Conservation (phyloP, 2,797 vertebrate genomes). For the Chiroxiphia lanceolata region DNA sequence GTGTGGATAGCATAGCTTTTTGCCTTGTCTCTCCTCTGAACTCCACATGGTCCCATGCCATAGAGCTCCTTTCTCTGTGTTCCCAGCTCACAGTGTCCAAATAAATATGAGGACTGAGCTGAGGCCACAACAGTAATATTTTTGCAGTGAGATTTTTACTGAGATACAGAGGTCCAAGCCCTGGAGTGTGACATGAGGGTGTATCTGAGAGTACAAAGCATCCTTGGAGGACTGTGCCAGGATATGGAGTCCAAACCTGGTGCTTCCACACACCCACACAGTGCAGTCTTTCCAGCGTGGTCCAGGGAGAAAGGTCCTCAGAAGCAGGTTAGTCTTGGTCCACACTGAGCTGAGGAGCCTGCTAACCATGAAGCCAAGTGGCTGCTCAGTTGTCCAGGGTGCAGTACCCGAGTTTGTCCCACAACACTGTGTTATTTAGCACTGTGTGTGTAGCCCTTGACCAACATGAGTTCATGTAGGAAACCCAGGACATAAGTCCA, state of each 20-base stretch:
- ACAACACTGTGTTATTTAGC: not conserved
- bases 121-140: not conserved
- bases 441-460: not conserved
- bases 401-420: not conserved
- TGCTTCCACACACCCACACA: fast-evolving
- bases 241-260: not conserved
- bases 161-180: not conserved
- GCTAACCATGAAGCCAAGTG: not conserved
- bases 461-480: not conserved
- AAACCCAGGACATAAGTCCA: not conserved
- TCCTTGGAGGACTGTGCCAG: not conserved
- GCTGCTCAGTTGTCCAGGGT: not conserved
- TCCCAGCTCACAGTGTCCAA: not conserved
- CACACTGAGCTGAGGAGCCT: fast-evolving
- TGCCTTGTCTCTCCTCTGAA: not conserved
- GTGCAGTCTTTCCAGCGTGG: not conserved
- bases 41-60: not conserved
- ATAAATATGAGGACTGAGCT: not conserved
- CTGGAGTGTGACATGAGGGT: not conserved
- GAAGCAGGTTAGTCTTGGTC: not conserved
- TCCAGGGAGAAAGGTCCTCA: not conserved
- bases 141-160: not conserved
- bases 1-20: not conserved
- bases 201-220: not conserved
- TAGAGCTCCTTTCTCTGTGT: not conserved